Conservation (phyloP, 2,888 invertebrate species). For the Labia minor region DNA sequence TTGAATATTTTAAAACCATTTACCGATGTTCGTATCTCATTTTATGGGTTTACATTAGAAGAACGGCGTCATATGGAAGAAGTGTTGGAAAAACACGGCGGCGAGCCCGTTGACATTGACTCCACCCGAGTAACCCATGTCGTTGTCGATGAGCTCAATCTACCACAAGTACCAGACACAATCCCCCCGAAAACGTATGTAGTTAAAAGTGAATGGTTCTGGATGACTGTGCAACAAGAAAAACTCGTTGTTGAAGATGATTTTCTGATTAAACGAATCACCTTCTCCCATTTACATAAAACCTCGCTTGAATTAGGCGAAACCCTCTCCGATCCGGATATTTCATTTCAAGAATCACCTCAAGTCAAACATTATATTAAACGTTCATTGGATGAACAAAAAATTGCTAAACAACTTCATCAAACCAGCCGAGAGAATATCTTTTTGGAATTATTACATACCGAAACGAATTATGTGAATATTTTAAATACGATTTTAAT, state of each 20-base stretch:
- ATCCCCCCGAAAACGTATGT: background rate
- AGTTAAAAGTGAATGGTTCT: background rate
- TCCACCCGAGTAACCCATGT: background rate
- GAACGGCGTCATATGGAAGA: background rate
- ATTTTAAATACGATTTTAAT: background rate
- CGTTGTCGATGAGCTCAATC: background rate
- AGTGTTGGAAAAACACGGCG: background rate
- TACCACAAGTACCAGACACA: background rate
- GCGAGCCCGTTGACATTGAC: background rate
- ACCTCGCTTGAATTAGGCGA: background rate
- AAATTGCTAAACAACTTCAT: background rate
- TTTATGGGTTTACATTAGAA: background rate
- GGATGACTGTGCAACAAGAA: background rate
- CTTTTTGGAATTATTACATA: background rate
- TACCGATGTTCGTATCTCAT: background rate
- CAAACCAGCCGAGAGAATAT: background rate
- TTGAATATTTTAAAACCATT: background rate
- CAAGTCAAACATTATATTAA: constrained; percentile 3
- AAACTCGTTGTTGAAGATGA: background rate
- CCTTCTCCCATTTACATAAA: background rate
- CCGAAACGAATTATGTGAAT: background rate
- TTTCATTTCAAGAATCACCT: background rate
- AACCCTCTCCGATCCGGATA: background rate
- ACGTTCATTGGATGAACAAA: background rate
- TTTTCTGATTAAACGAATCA: background rate